phyloP scores from a whole-genome alignment of 2,888 invertebrate species.

The Linnaemya vulpina region DNA sequence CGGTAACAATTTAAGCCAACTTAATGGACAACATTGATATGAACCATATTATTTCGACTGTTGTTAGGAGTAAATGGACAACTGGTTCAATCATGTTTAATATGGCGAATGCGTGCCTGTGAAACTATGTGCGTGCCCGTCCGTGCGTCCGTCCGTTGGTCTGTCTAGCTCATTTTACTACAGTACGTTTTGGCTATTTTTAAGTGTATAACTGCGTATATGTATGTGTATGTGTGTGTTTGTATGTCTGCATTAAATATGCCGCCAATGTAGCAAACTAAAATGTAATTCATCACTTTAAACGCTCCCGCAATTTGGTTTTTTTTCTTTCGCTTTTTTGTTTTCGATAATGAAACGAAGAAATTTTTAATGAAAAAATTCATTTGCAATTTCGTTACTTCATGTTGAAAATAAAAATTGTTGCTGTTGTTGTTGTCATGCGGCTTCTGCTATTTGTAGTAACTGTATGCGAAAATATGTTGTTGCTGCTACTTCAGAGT shows the following conservation, averaged over 20 bases:
- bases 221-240: constrained; percentile 9
- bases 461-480: constrained; percentile 11
- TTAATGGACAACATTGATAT: constrained; percentile 42
- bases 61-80: constrained; percentile 28
- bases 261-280: constrained; percentile 73
- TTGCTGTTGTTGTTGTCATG: constrained; percentile 48
- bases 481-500: constrained; percentile 25
- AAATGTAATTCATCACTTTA: constrained; percentile 75
- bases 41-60: constrained; percentile 42
- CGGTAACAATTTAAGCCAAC: constrained; percentile 40
- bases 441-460: constrained; percentile 56
- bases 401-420: too few relatives aligned
- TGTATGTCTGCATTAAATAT: constrained; percentile 61
- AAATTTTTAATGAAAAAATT: constrained; percentile 72
- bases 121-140: constrained; percentile 33
- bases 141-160: constrained; percentile 11
- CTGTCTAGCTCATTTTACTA: not conserved
- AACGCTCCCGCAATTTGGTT: constrained; percentile 73
- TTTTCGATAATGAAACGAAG: constrained; percentile 39
- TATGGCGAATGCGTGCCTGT: constrained; percentile 33
- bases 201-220: not conserved
- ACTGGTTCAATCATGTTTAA: constrained; percentile 21
- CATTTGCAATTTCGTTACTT: constrained; percentile 53
- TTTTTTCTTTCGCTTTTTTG: constrained; percentile 26
- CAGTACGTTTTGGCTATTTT: too few relatives aligned